These are phyloP conservation scores for Malurus alboscapulatus DNA, from an alignment of 2,113 vertebrate genomes.

Conservation along the genomic window DNA sequence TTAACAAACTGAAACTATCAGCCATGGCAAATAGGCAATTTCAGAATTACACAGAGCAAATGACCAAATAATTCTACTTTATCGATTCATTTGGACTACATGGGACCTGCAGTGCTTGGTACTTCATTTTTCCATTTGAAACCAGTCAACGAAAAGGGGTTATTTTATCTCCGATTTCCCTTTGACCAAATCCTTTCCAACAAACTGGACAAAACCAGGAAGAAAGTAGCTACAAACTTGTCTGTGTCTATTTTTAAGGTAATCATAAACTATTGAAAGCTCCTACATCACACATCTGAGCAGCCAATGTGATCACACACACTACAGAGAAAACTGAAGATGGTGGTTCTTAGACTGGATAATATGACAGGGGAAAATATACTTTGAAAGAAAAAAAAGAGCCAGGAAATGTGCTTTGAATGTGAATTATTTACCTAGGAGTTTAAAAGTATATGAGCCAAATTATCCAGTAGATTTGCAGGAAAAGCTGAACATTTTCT, in stretches of 20 bases:
- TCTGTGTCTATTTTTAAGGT: neutral
- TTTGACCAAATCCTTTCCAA: neutral
- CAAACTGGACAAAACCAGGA: neutral
- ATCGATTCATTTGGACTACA: neutral
- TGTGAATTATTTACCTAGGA: neutral
- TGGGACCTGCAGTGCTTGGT: neutral
- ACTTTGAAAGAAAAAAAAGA: neutral
- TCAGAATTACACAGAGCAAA: neutral
- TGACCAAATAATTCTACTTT: neutral
- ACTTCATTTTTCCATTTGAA: neutral
- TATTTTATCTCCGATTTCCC: neutral
- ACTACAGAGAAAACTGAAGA: neutral
- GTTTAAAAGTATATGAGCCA: neutral
- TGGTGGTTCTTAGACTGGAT: neutral
- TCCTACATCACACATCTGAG: neutral
- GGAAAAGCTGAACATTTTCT: neutral
- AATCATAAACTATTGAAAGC: neutral
- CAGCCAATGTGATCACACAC: neutral
- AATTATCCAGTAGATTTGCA: neutral
- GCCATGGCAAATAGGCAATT: neutral
- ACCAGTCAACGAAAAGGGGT: neutral
- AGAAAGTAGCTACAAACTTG: neutral
- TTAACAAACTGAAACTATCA: conserved; percentile 12
- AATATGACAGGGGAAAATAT: neutral
- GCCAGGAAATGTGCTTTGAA: neutral